phyloP scores from a whole-genome alignment of 1,140 invertebrate genomes.

The Scaptomyza graminum region DNA sequence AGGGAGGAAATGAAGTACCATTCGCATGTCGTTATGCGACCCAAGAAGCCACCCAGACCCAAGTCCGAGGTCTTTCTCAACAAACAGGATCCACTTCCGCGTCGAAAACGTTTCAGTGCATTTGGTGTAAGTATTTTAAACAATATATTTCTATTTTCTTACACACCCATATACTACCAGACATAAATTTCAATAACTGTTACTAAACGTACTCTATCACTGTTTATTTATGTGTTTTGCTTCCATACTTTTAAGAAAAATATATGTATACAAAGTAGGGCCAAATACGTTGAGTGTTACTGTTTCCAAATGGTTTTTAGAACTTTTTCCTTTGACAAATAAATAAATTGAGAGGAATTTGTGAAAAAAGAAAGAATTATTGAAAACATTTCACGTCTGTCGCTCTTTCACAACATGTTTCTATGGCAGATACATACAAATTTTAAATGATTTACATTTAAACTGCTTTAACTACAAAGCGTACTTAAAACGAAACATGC shows the following conservation, averaged over 20 bases:
- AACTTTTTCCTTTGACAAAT: neutral
- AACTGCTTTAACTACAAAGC: too few species aligned
- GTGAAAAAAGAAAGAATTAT: too few species aligned
- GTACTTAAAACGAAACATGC: neutral
- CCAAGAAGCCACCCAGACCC: conserved; percentile 93
- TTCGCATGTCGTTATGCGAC: conserved; percentile 92
- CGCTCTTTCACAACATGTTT: too few species aligned
- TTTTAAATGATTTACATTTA: too few species aligned
- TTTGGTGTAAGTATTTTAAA: conserved; percentile 90
- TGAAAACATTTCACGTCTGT: too few species aligned
- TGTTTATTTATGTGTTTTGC: conserved; percentile 35
- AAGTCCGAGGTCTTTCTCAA: conserved; percentile 95
- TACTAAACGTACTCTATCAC: conserved; percentile 36
- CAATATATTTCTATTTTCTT: conserved; percentile 5
- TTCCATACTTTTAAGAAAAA: neutral
- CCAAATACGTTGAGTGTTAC: neutral
- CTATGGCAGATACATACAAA: too few species aligned
- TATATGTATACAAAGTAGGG: too few species aligned
- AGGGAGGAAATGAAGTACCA: conserved; percentile 87
- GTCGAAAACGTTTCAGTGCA: conserved; percentile 94
- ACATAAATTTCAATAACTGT: conserved; percentile 26
- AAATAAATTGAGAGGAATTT: too few species aligned
- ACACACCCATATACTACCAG: neutral
- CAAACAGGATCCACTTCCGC: conserved; percentile 86
- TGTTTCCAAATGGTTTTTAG: neutral